Evolutionary conservation across 1,140 invertebrate species (phyloP).

Genomic region (Lordiphosa clarofinis): DNA sequence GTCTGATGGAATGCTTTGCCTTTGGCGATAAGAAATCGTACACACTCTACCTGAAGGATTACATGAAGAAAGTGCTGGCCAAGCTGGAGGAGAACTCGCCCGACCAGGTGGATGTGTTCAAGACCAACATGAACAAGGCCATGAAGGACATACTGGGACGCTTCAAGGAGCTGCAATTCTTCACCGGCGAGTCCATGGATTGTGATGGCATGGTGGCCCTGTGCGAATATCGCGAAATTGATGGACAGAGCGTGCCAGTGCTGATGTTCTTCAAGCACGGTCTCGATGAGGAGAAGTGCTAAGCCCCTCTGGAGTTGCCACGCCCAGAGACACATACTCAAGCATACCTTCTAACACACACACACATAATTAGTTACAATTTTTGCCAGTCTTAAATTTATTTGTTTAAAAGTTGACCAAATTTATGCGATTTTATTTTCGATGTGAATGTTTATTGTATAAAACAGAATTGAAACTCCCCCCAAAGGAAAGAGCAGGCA

Average conservation of each 20-base stretch:
- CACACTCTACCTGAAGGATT: conserved; percentile 95
- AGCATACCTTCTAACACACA: conserved; percentile 39
- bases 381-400: conserved; percentile 51
- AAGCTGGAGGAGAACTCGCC: conserved; percentile 90
- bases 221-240: conserved; percentile 94
- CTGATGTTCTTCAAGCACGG: conserved; percentile 98
- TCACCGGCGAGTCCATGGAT: conserved; percentile 97
- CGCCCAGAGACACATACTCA: conserved; percentile 50
- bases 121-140: conserved; percentile 95
- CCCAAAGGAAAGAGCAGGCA: conserved; percentile 13
- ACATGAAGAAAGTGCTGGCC: conserved; percentile 96
- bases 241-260: conserved; percentile 89
- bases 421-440: conserved; percentile 33
- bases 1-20: conserved; percentile 91
- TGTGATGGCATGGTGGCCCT: conserved; percentile 95
- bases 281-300: conserved; percentile 96
- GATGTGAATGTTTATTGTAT: conserved; percentile 26
- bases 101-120: conserved; percentile 92
- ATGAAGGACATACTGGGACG: conserved; percentile 95
- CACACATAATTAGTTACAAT: conserved; percentile 44
- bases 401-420: conserved; percentile 47
- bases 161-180: conserved; percentile 97
- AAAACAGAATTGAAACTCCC: not conserved
- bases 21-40: conserved; percentile 94
- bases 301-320: conserved; percentile 67